phyloP scores from a whole-genome alignment of 2,113 vertebrate species.

The Hydrochoerus hydrochaeris region DNA sequence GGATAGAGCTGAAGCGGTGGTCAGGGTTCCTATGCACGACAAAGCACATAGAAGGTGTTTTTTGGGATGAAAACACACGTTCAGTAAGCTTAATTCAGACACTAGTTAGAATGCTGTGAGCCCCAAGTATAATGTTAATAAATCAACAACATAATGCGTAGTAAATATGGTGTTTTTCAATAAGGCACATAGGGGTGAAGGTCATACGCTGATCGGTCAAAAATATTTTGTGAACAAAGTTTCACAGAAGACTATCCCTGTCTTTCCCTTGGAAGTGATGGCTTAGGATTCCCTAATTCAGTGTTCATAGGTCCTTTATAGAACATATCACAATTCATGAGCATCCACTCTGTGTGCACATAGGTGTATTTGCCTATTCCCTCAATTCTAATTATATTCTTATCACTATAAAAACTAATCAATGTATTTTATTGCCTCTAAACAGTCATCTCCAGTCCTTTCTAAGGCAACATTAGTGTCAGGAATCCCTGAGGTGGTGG shows the following conservation, averaged over 20 bases:
- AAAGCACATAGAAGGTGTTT: neutral
- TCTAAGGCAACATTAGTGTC: neutral
- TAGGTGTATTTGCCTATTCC: neutral
- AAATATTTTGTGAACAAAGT: neutral
- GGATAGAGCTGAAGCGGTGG: neutral
- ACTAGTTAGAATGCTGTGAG: neutral
- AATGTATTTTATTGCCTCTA: neutral
- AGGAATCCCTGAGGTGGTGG: no score
- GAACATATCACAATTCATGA: neutral
- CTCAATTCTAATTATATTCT: neutral
- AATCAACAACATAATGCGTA: neutral
- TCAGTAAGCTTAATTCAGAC: neutral
- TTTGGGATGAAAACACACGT: neutral
- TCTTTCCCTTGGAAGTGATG: neutral
- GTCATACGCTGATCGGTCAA: neutral
- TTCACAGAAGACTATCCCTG: neutral
- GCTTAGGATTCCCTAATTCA: neutral
- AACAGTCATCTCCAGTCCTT: neutral
- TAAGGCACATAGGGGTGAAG: neutral
- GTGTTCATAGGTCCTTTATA: neutral
- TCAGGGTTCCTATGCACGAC: neutral
- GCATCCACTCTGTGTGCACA: neutral
- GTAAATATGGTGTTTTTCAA: neutral
- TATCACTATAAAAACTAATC: neutral
- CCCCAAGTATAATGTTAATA: neutral